Base-by-base conservation (phyloP, 2,888 invertebrate genomes). In the Campoletis raptor region DNA sequence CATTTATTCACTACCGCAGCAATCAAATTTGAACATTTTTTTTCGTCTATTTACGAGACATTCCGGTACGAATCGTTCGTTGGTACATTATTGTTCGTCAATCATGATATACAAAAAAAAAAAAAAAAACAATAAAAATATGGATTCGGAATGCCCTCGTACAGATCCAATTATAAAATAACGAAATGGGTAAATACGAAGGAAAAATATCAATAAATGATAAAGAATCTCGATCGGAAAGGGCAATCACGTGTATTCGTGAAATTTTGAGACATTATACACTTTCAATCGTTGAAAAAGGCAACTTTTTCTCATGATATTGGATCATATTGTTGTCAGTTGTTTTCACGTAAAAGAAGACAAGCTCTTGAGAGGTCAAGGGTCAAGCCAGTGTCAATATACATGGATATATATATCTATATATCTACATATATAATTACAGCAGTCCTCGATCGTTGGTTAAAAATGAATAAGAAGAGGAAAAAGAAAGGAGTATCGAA, bases 241-340 rank as follows among this genome's bases (percentile, higher is more conserved):
- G 66, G 64, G 72, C 48, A 84, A 73, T 67, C 73, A 42, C 79
- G 74, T 76, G 10, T 61, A 76, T 67, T 79, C 77, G 72, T 72
- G 76, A 81, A 80, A 64, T 73, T 81, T 77, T 57, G 73, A 73
- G 61, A 78, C 70, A 81, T 76, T 76, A 84, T 84, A 81, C 64
- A 85, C 81, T 85, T 85, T 85, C 85, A 81, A 81, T 85, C 77
- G 77, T 85, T 85, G 85, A 81, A 81, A 81, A 85, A 85, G 85
- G 85, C 85, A 81, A 81, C 70, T 85, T 81, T 70, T 85, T 81
- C 78, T 78, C 78, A 37, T 74, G 74, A 77, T 18, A 78, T 76
- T 73, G 57, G 37, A 81, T 79, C 66, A 70, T 72, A 61, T 72
- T 78, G 36, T 66, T 85, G 73, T 77, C 77, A 81, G 67, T 57